phyloP scores from a whole-genome alignment of 2,888 invertebrate species.

The Drosophila putrida region DNA sequence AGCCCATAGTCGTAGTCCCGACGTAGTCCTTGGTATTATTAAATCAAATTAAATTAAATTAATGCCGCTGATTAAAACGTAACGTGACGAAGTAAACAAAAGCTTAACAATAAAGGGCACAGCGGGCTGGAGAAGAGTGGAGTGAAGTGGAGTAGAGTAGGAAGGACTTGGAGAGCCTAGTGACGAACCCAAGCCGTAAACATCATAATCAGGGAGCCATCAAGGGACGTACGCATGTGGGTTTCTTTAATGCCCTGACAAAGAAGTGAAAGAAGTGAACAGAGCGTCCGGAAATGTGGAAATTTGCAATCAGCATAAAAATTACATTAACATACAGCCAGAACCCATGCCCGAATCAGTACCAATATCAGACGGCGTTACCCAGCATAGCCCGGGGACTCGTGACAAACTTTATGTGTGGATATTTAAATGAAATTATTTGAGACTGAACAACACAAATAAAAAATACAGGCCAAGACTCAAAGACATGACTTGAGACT shows the following conservation, averaged over 20 bases:
- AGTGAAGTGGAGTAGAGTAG: too few species aligned
- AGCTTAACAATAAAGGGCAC: conserved; percentile 54
- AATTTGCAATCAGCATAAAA: conserved; percentile 80
- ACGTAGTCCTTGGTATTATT: conserved; percentile 51
- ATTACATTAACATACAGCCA: conserved; percentile 74
- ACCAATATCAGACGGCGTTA: neutral
- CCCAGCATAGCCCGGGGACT: conserved; percentile 10
- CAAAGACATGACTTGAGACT: conserved; percentile 20
- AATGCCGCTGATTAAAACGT: conserved; percentile 75
- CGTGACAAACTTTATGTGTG: conserved; percentile 61
- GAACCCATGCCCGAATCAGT: neutral
- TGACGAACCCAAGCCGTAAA: conserved; percentile 46
- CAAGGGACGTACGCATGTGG: conserved; percentile 30
- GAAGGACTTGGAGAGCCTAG: conserved; percentile 35
- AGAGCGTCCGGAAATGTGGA: conserved; percentile 73
- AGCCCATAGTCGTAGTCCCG: conserved; percentile 7
- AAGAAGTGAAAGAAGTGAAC: conserved; percentile 44
- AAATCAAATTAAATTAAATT: conserved; percentile 81
- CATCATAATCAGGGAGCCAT: conserved; percentile 60
- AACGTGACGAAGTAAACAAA: conserved; percentile 61
- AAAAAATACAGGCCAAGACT: conserved; percentile 9
- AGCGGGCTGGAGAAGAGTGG: neutral
- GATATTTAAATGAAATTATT: conserved; percentile 74
- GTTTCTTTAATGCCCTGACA: conserved; percentile 48
- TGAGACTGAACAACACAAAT: conserved; percentile 33